Percentiles rank a stretch among this genome's conserved stretches.
phyloP scores from a whole-genome alignment of 2,113 vertebrate species.

The Daphoenositta chrysoptera region DNA sequence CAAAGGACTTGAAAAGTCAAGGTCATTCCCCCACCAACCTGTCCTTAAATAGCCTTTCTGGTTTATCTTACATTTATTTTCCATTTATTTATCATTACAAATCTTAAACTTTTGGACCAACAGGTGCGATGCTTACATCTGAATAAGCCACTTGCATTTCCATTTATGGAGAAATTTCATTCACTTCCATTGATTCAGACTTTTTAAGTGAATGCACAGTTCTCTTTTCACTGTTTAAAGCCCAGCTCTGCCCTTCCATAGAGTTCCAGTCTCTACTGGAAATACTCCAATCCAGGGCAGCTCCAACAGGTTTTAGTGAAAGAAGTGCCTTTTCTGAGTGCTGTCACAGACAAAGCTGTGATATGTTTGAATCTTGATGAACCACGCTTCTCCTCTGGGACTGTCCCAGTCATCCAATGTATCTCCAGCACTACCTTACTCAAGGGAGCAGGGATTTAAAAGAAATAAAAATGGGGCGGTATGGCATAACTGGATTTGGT shows the following conservation, averaged over 20 bases:
- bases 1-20: neutral
- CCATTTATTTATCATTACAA: neutral
- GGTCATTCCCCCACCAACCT: neutral
- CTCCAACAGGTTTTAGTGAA: neutral
- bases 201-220: neutral
- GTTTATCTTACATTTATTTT: neutral
- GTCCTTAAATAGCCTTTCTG: neutral
- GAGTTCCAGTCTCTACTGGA: neutral
- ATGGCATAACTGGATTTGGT: neutral
- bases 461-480: neutral
- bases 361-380: neutral
- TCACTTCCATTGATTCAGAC: neutral
- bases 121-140: accelerated
- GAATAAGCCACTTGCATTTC: neutral
- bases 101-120: neutral
- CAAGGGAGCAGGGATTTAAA: neutral
- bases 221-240: neutral
- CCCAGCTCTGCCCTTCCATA: neutral
- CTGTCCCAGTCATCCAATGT: neutral
- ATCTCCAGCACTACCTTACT: neutral
- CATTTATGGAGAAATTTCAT: neutral
- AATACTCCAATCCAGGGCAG: neutral
- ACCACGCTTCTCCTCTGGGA: neutral
- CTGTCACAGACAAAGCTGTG: neutral
- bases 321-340: neutral